Evolutionary conservation across 2,113 vertebrate genomes (phyloP).

Genomic region (Sinocyclocheilus grahami): DNA sequence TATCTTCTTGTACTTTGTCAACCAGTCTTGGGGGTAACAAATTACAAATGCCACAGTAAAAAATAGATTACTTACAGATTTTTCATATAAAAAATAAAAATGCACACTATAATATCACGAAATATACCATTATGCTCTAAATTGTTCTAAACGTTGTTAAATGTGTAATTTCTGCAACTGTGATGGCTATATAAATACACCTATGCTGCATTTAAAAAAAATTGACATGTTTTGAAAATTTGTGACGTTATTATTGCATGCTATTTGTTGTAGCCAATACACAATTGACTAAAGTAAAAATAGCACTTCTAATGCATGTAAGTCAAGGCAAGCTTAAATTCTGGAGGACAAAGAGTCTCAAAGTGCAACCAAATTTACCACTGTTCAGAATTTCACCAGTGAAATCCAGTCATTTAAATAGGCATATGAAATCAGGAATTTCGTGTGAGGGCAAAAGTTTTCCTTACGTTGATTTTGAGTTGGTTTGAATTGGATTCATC

Average conservation of each 20-base stretch:
- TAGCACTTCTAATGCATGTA: background rate
- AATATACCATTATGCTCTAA: background rate
- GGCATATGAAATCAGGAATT: background rate
- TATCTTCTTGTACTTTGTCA: constrained; percentile 3
- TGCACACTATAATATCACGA: background rate
- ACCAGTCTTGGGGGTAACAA: background rate
- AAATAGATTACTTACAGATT: background rate
- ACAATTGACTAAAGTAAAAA: background rate
- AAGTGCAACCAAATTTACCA: background rate
- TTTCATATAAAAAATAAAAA: constrained; percentile 3
- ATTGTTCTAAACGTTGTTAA: background rate
- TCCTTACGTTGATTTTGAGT: background rate
- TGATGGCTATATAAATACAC: background rate
- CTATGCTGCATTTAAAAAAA: background rate
- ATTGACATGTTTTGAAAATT: background rate
- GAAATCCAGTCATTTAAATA: background rate
- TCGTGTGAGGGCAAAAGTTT: background rate
- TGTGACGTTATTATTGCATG: background rate
- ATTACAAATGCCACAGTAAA: background rate
- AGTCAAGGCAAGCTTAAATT: background rate
- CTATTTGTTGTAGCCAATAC: background rate
- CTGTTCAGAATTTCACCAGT: too few relatives aligned
- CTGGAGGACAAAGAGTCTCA: background rate
- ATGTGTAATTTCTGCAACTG: background rate
- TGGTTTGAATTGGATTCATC: background rate